Percentiles rank a stretch among this genome's conserved stretches.
Conservation (phyloP, 2,113 vertebrate genomes). For the Halichoeres trimaculatus region DNA sequence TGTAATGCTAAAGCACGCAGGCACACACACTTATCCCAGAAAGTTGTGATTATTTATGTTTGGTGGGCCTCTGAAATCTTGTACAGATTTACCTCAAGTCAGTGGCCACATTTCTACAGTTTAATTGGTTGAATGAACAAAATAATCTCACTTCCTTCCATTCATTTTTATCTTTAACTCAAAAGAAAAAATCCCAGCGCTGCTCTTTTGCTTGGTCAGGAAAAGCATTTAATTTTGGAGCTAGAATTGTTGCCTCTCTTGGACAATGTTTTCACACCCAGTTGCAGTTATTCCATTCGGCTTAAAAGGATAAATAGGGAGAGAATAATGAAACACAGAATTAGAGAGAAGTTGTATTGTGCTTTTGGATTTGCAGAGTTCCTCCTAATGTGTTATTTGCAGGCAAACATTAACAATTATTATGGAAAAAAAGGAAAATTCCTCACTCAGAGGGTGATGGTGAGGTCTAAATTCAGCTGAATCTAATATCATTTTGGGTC, state of each 20-base stretch:
- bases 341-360: constrained; percentile 42
- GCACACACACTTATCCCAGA: constrained; percentile 22
- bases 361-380: constrained; percentile 42
- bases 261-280: constrained; percentile 67
- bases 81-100: constrained; percentile 31
- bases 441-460: constrained; percentile 17
- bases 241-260: constrained; percentile 48
- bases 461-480: constrained; percentile 23
- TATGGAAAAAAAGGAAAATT: constrained; percentile 26
- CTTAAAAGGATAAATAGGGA: constrained; percentile 68
- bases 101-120: constrained; percentile 23
- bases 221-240: constrained; percentile 65
- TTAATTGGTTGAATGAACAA: constrained; percentile 36
- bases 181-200: constrained; percentile 9
- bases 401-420: constrained; percentile 57
- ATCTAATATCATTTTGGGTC: constrained; percentile 33
- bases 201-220: constrained; percentile 37
- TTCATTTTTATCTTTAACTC: constrained; percentile 50
- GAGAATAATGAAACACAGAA: constrained; percentile 55
- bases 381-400: constrained; percentile 62
- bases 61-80: constrained; percentile 6
- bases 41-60: constrained; percentile 10
- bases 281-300: constrained; percentile 61
- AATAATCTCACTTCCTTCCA: constrained; percentile 34
- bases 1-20: neutral